Evolutionary conservation across 2,113 vertebrate species (phyloP), one percentile per base, ranked within the genome.

Genomic region (Eublepharis macularius): DNA sequence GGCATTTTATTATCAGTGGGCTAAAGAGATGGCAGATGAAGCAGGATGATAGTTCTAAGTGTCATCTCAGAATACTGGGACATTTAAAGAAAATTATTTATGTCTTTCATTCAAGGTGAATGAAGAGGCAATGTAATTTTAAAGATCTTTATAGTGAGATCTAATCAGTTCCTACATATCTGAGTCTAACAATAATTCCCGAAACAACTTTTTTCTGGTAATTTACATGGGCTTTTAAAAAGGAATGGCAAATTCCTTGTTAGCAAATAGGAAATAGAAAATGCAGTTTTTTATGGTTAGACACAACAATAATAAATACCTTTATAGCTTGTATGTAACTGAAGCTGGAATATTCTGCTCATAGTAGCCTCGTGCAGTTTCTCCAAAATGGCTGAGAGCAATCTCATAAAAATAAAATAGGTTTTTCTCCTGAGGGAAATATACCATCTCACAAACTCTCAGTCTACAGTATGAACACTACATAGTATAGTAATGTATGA

Each of bases 1-100:
- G 95, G 87, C 93, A 94, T 96, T 96, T 57, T 96, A 93, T 95
- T 96, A 95, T 96, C 95, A 94, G 70, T 10, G 74, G 76, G 73
- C 45, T 90, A 93, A 94, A 96, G 87, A 90, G 90, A 91, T 73
- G 21, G 34, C 80, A 91, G 87, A 96, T 80, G 29, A 90, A 94
- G 68, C 81, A 93, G 83, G 87, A 88, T 82, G 87, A 95, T 95
- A 94, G 92, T 94, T 95, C 88, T 88, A 94, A 95, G 91, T 94
- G 94, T 88, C 90, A 93, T 88, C 94, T 92, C 85, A 90, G 94
- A 87, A 91, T 88, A 91, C 93, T 83, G 77, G 77, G 70, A 74
- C 39, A 73, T 92, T 92, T 86, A 87, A 91, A 81, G 80, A 70
- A 85, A 79, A 84, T 69, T 92, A 89, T 94, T 95, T 96, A 92